phyloP scores from a whole-genome alignment of 2,797 vertebrate genomes.

The Apogon talboti region DNA sequence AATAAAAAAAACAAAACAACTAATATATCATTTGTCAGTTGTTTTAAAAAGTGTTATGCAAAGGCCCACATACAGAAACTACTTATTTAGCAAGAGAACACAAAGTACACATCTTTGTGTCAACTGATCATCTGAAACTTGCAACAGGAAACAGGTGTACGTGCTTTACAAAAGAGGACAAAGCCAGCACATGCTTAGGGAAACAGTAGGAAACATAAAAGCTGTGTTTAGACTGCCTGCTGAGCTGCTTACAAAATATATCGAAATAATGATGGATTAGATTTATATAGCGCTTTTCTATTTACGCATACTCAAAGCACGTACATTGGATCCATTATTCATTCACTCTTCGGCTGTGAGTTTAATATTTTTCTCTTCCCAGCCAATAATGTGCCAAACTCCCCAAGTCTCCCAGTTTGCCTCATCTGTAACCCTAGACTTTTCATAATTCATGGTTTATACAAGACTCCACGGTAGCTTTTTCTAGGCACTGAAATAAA shows the following conservation, averaged over 20 bases:
- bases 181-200: slow-evolving; percentile 17
- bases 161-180: slow-evolving; percentile 41
- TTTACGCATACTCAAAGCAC: no score
- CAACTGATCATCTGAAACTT: not conserved
- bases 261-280: slow-evolving; percentile 6
- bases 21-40: no score
- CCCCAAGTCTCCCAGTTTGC: no score
- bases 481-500: not conserved
- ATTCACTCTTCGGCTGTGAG: not conserved
- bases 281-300: no score
- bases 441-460: no score
- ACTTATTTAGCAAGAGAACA: no score
- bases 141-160: slow-evolving; percentile 43
- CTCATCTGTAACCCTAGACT: no score
- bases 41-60: no score
- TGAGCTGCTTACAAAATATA: slow-evolving; percentile 23
- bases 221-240: slow-evolving; percentile 45
- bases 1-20: no score
- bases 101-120: not conserved
- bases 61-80: no score
- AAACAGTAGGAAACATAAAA: slow-evolving; percentile 44
- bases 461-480: not conserved
- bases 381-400: not conserved
- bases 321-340: no score
- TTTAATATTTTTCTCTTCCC: slow-evolving; percentile 28